phyloP scores from a whole-genome alignment of 1,140 invertebrate genomes.

The Drosophila saltans region DNA sequence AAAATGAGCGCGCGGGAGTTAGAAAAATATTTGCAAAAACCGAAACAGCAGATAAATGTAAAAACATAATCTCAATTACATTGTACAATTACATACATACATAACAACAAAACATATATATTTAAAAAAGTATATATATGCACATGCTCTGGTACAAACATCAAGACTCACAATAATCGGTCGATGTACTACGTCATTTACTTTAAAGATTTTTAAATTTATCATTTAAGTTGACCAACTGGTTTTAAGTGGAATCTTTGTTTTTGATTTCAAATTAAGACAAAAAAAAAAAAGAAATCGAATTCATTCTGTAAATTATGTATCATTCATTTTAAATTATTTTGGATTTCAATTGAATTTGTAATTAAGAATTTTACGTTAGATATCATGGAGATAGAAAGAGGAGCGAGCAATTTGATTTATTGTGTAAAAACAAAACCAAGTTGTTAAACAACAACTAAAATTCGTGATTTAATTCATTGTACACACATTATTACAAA shows the following conservation, averaged over 20 bases:
- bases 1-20: constrained; percentile 53
- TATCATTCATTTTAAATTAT: constrained; percentile 69
- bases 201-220: neutral
- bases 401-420: constrained; percentile 29
- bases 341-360: constrained; percentile 33
- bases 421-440: constrained; percentile 53
- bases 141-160: constrained; percentile 31
- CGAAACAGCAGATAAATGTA: constrained; percentile 32
- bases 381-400: constrained; percentile 45
- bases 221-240: constrained; percentile 1
- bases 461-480: constrained; percentile 76
- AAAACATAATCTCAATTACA: constrained; percentile 54
- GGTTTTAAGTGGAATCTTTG: constrained; percentile 7
- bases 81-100: constrained; percentile 37
- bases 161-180: constrained; percentile 12
- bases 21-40: constrained; percentile 70
- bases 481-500: constrained; percentile 71
- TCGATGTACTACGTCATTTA: constrained; percentile 27
- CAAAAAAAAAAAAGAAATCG: constrained; percentile 24
- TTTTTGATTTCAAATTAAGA: constrained; percentile 50
- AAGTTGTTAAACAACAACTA: constrained; percentile 66
- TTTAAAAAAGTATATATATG: constrained; percentile 13
- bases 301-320: constrained; percentile 68
- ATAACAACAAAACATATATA: constrained; percentile 23
- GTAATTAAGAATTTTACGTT: constrained; percentile 41